Base-by-base conservation (phyloP, 2,797 vertebrate genomes). In the Chelidonichthys spinosus region DNA sequence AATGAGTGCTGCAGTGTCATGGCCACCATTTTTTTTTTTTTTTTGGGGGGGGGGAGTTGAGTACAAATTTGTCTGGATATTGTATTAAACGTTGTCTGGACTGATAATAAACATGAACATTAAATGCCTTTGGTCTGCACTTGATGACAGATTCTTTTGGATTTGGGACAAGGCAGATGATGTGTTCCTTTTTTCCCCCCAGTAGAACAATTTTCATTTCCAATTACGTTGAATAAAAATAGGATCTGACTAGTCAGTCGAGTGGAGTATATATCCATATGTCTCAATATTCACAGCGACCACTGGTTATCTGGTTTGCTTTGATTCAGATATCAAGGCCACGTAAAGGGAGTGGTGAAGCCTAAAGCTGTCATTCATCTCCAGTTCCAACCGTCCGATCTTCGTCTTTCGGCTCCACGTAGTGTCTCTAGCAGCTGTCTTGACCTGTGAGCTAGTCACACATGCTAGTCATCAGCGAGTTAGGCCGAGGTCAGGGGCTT, bases 381-480 rank as follows among this genome's bases (percentile, higher is more conserved):
- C 54, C 75, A 66, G 14, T 78, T 89, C 73, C 74, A 84, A 63
- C 50, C 14, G 43, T 88, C 77, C 76, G 76, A 73, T 84, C 85
- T 85, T 87, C 76, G 75, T 82, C 60, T 63, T 25, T 76, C 76
- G 59, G 76, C 65, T 85, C 69, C 69, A 54, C 76, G 60, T 80
- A 85, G 90, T 86, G 85, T 92, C 85, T 92, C 87, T 80, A 90
- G 89, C 93, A 95, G 92, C 93, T 93, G 93, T 92, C 87, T 88
- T 90, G 85, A 92, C 90, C 90, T 76, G 84, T 79, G 85, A 69
- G 83, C 87, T 88, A 88, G 93, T 90, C 93, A 95, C 94, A 95
- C 92, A 93, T 95, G 94, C 93, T 92, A 93, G 91, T 94, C 93
- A 95, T 95, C 94, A 95, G 92, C 80, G 87, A 93, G 88, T 92